Conservation (phyloP, 2,888 invertebrate genomes). For the Drosophila lutescens region DNA sequence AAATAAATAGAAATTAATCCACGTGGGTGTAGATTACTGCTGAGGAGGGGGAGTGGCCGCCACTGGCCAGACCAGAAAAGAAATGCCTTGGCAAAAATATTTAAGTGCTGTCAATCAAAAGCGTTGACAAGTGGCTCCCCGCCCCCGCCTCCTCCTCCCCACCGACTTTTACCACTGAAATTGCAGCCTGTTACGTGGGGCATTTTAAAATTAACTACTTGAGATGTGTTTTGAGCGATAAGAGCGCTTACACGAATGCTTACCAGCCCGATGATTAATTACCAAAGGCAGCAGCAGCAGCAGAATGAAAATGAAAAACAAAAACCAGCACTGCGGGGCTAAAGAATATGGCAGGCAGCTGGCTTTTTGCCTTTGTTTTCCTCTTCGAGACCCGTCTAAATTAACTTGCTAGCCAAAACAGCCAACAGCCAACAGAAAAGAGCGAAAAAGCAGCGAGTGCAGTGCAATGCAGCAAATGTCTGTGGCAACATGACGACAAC, state of each 20-base stretch:
- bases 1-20: slow-evolving; percentile 7
- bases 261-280: slow-evolving; percentile 76
- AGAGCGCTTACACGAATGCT: slow-evolving; percentile 77
- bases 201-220: slow-evolving; percentile 77
- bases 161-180: slow-evolving; percentile 8
- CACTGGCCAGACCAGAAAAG: slow-evolving; percentile 15
- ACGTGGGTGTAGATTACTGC: slow-evolving; percentile 20
- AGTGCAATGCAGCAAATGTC: slow-evolving; percentile 62
- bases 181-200: slow-evolving; percentile 67
- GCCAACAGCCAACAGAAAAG: slow-evolving; percentile 24
- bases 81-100: slow-evolving; percentile 61
- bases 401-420: slow-evolving; percentile 76
- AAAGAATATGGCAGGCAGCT: slow-evolving; percentile 72
- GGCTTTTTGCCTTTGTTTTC: slow-evolving; percentile 49
- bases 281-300: slow-evolving; percentile 35
- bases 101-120: slow-evolving; percentile 71
- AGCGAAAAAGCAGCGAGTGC: slow-evolving; percentile 25
- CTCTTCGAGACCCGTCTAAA: slow-evolving; percentile 65
- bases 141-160: not conserved
- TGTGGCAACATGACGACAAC: slow-evolving; percentile 74
- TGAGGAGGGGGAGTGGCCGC: slow-evolving; percentile 32
- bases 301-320: slow-evolving; percentile 6
- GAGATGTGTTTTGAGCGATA: slow-evolving; percentile 73
- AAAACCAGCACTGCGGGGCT: slow-evolving; percentile 20
- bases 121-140: slow-evolving; percentile 58